A percentile compares a stretch with the other conserved stretches of the same genome.
Evolutionary conservation across 2,113 vertebrate genomes (phyloP).

Genomic region (Hystrix cristata): DNA sequence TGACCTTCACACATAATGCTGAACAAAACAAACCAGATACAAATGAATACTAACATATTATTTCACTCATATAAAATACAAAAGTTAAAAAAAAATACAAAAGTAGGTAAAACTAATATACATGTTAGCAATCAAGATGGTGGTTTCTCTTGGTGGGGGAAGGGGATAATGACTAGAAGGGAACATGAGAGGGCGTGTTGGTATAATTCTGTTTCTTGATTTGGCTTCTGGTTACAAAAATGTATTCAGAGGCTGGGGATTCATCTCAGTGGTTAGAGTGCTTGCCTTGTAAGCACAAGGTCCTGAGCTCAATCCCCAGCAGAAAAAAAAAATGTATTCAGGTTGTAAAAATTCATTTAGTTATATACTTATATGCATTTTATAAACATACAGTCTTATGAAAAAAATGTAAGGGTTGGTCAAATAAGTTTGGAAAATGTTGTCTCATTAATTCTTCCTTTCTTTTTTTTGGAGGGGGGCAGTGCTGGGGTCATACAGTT

Average conservation of each 20-base stretch:
- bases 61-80: background rate
- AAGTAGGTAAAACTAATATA: background rate
- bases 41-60: background rate
- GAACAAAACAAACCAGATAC: slow-evolving; percentile 9
- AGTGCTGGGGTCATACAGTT: background rate
- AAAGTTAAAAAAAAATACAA: background rate
- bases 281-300: no score
- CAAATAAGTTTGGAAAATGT: slow-evolving; percentile 2
- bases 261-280: no score
- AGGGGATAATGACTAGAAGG: background rate
- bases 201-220: background rate
- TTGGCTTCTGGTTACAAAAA: background rate
- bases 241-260: background rate
- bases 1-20: slow-evolving; percentile 1
- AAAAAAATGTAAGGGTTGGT: background rate
- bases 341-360: background rate
- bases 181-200: background rate
- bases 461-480: no score
- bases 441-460: background rate
- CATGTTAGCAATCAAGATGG: background rate
- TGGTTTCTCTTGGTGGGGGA: background rate
- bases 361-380: background rate
- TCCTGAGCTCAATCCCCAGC: no score
- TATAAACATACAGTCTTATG: background rate
- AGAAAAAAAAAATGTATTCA: background rate